Evolutionary conservation across 2,113 vertebrate genomes (phyloP), one percentile per base, ranked within the genome.

Genomic region (Triplophysa siluroides): DNA sequence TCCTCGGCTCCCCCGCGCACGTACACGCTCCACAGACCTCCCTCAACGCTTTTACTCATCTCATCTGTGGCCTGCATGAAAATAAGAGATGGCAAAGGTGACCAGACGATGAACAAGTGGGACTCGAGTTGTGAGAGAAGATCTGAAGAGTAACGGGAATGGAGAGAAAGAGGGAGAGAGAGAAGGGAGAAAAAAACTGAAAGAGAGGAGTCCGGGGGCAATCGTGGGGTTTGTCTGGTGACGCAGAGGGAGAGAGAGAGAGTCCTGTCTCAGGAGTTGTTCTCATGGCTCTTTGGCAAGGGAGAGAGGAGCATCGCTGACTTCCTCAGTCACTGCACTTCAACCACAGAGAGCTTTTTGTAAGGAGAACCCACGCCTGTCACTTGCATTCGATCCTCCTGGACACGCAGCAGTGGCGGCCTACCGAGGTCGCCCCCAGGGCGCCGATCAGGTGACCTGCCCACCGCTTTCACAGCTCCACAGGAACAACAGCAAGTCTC

Each of bases 301-400:
- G 75, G 82, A 84, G 84, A 83, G 87, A 87, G 90, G 75, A 78
- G 87, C 82, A 81, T 85, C 87, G 88, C 85, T 87, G 88, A 94
- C 88, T 87, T 71, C 33, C 75, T 84, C 76, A 26, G 61, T 4
- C 86, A 84, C 76, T 89, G 84, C 86, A 81, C 78, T 7, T 23
- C 80, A 88, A 90, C 92, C 90, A 94, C 92, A 95, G 92, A 92
- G 88, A 85, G 67, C 89, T 93, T 94, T 94, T 95, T 93, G 93
- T 72, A 60, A 89, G 70, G 70, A 83, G 90, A 88, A 85, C 91
- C 87, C 85, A 78, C 19, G 89, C 83, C 88, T 90, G 87, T 88
- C 86, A 41, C 87, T 80, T 33, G 78, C 86, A 71, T 84, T 90
- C 90, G 85, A 60, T 69, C 62, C 77, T 26, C 81, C 41, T 10